Evolutionary conservation across 1,140 invertebrate genomes (phyloP), one percentile per base, ranked within the genome.

Genomic region (Micrasema minimum): DNA sequence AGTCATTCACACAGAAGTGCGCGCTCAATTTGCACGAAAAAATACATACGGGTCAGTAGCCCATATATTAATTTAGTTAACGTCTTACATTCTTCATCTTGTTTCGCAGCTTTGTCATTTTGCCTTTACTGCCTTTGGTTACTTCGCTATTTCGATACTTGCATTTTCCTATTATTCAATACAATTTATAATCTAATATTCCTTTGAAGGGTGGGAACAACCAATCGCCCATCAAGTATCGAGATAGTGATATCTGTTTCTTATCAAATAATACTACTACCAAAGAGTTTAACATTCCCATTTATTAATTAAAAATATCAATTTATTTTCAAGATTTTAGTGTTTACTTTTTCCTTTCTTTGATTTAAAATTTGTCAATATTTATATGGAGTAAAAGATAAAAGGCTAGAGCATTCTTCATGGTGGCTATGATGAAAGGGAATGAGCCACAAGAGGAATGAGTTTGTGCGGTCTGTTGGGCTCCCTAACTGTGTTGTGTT

Each of bases 1-100:
- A 89, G 81, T 89, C 88, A 75, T 90, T 90, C 80, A 89, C 89
- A 64, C 88, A 89, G 83, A 89, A 88, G 74, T 88, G 87, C 77
- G 85, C 86, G 82, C 81, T 88, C 78, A 87, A 86, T 83, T 86
- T 87, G 76, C 87, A 88, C 80, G 85, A 87, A 89, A 90, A 85
- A 79, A 87, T 87, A 82, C 87, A 88, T 82, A 87, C 87, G 78
- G 87, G 85, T 82, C 83, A 85, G 84, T 48, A 48, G 46, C 46
- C 46, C 46, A 48, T 48, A 48, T 20, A 20, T 48, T 48, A 48
- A 48, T 48, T 20, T 48, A 48, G 46, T 48, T 48, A 48, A 48
- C 46, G 46, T 48, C 46, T 48, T 48, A 48, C 46, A 48, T 48
- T 48, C 26, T 48, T 48, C 46, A 48, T 16, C 20, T 20, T 48